Base-by-base conservation (phyloP, 2,113 vertebrate genomes). In the Monarcha castaneiventris region DNA sequence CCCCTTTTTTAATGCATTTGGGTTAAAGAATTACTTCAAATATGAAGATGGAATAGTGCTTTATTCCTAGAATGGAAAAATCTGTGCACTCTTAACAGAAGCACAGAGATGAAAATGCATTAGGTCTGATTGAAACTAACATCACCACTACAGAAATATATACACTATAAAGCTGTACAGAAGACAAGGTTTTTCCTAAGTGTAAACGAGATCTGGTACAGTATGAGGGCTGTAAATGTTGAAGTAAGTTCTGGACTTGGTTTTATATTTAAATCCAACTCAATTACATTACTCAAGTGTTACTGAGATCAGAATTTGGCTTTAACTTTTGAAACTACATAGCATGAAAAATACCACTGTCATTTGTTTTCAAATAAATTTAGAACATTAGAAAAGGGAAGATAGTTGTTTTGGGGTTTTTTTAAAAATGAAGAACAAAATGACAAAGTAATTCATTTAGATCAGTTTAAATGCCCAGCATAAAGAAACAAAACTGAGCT, bases 331-430 rank as follows among this genome's bases (percentile, higher is more conserved):
- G 23, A 90, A 73, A 84, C n/a, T 58, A 82, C 5, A 41, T 0
- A 67, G 32, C 12, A n/a, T 30, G 15, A 51, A 52, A 87, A 88
- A 49, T 39, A 67, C 10, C 32, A 74, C 0, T 49, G 66, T 32
- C 11, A 86, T 87, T 62, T 91, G 37, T 88, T 92, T 93, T 94
- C 26, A 58, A 39, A 8, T 90, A 76, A 94, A 96, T 95, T 90
- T 94, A 82, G 80, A 41, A 96, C 97, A 98, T 98, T 98, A 98
- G 97, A 98, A 98, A 98, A 98, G 98, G 98, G 98, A 97, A 92
- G 96, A 98, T 98, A 98, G 98, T 78, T 51, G 26, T 21, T 56
- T 96, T 46, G 33, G 13, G 0, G 0, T 49, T 68, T 69, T 66
- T 52, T 55, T 87, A 37, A 37, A 4, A 96, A 98, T 97, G 98